Conservation (phyloP, 2,888 invertebrate species). For the Eledona agricola region DNA sequence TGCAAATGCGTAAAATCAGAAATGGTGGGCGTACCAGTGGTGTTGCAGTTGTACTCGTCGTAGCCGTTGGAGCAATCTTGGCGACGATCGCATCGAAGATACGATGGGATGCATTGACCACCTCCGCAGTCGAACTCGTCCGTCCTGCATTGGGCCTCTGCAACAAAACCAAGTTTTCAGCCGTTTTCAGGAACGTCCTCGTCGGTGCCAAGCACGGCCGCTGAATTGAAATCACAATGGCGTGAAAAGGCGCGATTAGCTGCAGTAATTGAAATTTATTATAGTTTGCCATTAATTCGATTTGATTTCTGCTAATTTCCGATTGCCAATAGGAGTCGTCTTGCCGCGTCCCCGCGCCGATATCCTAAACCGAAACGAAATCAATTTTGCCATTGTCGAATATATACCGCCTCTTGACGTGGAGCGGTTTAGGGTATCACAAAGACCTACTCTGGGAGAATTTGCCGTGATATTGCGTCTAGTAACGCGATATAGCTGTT, state of each 20-base stretch:
- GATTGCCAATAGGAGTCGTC: not conserved
- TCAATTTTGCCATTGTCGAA: constrained; percentile 38
- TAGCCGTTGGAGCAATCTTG: constrained; percentile 69
- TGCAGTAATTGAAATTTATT: constrained; percentile 35
- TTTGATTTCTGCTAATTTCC: constrained; percentile 20
- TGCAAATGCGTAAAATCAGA: no score
- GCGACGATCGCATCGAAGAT: constrained; percentile 68
- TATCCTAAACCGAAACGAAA: constrained; percentile 30
- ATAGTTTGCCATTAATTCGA: constrained; percentile 26
- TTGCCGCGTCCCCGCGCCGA: constrained; percentile 7
- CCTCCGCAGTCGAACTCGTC: constrained; percentile 67
- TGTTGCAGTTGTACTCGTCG: constrained; percentile 73
- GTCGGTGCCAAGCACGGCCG: constrained; percentile 38
- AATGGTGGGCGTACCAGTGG: constrained; percentile 44
- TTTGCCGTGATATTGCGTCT: constrained; percentile 48
- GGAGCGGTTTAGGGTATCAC: constrained; percentile 42
- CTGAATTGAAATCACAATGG: constrained; percentile 47
- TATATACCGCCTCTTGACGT: constrained; percentile 39
- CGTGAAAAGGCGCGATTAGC: constrained; percentile 47
- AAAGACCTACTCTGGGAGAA: constrained; percentile 48
- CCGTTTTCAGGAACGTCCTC: no score
- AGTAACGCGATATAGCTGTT: constrained; percentile 49
- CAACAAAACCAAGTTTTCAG: constrained; percentile 36
- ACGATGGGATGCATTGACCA: constrained; percentile 66
- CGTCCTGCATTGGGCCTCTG: constrained; percentile 51